Conservation (phyloP, 1,140 invertebrate genomes). For the Zaprionus tsacasi region DNA sequence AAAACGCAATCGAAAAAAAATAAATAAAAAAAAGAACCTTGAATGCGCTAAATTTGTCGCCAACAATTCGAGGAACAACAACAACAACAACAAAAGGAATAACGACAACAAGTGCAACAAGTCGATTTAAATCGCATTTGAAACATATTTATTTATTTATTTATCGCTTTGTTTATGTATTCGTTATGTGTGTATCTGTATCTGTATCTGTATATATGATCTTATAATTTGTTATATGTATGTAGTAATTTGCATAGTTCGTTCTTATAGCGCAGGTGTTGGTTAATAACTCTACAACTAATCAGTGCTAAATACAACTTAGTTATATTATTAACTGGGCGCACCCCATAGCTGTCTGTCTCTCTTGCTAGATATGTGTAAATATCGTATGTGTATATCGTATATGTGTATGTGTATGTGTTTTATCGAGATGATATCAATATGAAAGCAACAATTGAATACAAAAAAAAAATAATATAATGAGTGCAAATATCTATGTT, state of each 20-base stretch:
- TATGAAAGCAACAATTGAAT: conserved; percentile 79
- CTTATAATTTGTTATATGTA: conserved; percentile 14
- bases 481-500: conserved; percentile 33
- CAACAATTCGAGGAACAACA: conserved; percentile 5
- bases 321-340: conserved; percentile 56
- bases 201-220: neutral
- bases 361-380: conserved; percentile 29
- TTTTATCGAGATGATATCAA: conserved; percentile 75
- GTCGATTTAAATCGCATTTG: conserved; percentile 33
- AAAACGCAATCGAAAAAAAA: conserved; percentile 47
- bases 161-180: conserved; percentile 25
- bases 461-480: conserved; percentile 40
- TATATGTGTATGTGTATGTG: conserved; percentile 37
- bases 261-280: conserved; percentile 16
- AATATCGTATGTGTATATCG: conserved; percentile 41
- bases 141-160: conserved; percentile 43
- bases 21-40: conserved; percentile 60
- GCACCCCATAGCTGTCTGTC: conserved; percentile 55
- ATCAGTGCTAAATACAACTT: conserved; percentile 82
- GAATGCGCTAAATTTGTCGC: conserved; percentile 68
- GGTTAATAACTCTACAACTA: conserved; percentile 62
- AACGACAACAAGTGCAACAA: conserved; percentile 24
- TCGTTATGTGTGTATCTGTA: neutral
- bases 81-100: conserved; percentile 14
- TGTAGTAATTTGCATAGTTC: conserved; percentile 17